Percentiles rank a stretch among this genome's conserved stretches.
phyloP scores from a whole-genome alignment of 2,797 vertebrate species.

The Phylloscopus collybita region DNA sequence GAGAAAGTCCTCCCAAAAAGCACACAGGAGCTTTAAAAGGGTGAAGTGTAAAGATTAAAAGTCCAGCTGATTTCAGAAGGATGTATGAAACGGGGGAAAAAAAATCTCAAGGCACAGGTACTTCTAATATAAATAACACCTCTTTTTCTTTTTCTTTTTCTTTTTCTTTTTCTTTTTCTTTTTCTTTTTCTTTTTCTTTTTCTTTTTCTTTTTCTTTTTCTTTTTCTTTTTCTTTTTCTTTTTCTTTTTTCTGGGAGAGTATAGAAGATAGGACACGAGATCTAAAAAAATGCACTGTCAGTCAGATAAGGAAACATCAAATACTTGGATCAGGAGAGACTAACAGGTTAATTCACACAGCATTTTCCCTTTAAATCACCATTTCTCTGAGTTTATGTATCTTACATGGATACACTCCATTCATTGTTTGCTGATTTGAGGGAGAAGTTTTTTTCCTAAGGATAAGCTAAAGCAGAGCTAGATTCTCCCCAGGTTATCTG shows the following conservation, averaged over 20 bases:
- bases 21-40: not conserved
- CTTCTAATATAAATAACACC: not conserved
- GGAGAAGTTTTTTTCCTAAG: not conserved
- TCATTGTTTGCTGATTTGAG: not conserved
- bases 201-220: not conserved
- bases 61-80: not conserved
- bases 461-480: not conserved
- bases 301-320: not conserved
- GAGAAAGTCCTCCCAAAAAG: not conserved
- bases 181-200: not conserved
- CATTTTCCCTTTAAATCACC: not conserved
- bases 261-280: not conserved
- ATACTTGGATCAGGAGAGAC: not conserved
- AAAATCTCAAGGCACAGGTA: not conserved
- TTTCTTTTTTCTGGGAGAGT: not conserved
- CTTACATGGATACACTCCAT: not conserved
- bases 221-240: not conserved
- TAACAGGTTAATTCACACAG: not conserved
- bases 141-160: not conserved
- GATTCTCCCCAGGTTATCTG: not conserved
- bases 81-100: not conserved
- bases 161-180: not conserved
- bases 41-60: not conserved
- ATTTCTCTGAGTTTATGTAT: not conserved
- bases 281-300: not conserved